phyloP scores from a whole-genome alignment of 2,113 vertebrate genomes.

The Pavo muticus region DNA sequence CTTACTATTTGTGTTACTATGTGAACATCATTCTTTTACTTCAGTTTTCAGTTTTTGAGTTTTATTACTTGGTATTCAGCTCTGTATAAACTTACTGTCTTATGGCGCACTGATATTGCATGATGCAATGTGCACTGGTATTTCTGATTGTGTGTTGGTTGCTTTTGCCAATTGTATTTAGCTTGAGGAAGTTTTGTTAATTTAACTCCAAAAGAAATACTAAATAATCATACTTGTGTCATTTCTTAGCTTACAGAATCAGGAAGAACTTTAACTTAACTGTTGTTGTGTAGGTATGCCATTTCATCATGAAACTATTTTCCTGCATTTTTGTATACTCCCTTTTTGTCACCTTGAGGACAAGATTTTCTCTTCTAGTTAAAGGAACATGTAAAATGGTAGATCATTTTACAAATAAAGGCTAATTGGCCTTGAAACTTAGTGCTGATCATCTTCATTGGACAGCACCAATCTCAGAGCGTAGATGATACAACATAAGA shows the following conservation, averaged over 20 bases:
- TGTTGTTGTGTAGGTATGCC: background rate
- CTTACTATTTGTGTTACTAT: background rate
- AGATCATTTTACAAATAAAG: background rate
- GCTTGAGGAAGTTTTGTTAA: background rate
- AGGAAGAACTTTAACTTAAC: background rate
- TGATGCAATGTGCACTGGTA: background rate
- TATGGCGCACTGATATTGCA: background rate
- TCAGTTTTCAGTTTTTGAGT: background rate
- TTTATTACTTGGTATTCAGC: background rate
- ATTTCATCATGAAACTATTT: background rate
- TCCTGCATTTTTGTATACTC: background rate
- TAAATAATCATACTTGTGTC: background rate
- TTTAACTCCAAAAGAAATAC: background rate
- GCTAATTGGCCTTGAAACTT: background rate
- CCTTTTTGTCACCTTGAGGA: background rate
- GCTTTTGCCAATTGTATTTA: background rate
- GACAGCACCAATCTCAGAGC: too few relatives aligned
- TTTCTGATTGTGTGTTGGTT: background rate
- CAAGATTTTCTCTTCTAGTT: background rate
- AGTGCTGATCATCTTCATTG: fast-evolving
- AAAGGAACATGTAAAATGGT: background rate
- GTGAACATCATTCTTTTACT: background rate
- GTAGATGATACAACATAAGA: too few relatives aligned
- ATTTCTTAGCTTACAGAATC: background rate
- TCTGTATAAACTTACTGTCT: background rate